phyloP scores from a whole-genome alignment of 2,113 vertebrate genomes.

The Oostethus manadensis region DNA sequence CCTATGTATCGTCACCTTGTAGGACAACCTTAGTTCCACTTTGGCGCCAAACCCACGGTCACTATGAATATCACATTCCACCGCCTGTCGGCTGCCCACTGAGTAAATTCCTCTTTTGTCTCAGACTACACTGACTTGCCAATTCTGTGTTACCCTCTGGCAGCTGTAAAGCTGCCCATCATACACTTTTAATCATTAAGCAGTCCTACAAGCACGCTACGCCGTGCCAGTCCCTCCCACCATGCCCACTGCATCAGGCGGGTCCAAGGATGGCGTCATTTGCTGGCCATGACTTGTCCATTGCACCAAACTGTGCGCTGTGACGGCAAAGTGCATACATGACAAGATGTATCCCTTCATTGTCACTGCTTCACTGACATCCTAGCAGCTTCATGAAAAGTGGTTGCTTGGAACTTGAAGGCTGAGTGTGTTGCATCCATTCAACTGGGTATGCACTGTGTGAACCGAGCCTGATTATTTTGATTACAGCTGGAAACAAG shows the following conservation, averaged over 20 bases:
- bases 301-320: conserved; percentile 20
- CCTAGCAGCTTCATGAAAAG: background rate
- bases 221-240: conserved; percentile 45
- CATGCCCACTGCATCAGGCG: conserved; percentile 40
- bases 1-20: background rate
- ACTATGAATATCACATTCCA: conserved; percentile 41
- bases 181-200: conserved; percentile 51
- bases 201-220: conserved; percentile 40
- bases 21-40: background rate
- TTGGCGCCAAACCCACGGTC: conserved; percentile 9
- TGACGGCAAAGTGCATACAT: background rate
- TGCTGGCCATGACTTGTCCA: conserved; percentile 21
- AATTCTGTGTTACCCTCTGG: conserved; percentile 33
- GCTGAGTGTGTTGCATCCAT: too few relatives aligned
- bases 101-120: background rate
- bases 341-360: conserved; percentile 23
- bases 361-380: too few relatives aligned
- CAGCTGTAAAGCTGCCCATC: conserved; percentile 53
- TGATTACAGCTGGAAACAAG: too few relatives aligned
- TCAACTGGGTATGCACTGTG: too few relatives aligned
- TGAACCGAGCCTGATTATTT: too few relatives aligned
- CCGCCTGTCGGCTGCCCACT: conserved; percentile 30
- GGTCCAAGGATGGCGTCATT: conserved; percentile 30
- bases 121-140: conserved; percentile 17
- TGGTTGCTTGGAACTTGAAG: too few relatives aligned